Evolutionary conservation across 2,888 invertebrate genomes (phyloP).

Genomic region (Drosophila austrosaltans): DNA sequence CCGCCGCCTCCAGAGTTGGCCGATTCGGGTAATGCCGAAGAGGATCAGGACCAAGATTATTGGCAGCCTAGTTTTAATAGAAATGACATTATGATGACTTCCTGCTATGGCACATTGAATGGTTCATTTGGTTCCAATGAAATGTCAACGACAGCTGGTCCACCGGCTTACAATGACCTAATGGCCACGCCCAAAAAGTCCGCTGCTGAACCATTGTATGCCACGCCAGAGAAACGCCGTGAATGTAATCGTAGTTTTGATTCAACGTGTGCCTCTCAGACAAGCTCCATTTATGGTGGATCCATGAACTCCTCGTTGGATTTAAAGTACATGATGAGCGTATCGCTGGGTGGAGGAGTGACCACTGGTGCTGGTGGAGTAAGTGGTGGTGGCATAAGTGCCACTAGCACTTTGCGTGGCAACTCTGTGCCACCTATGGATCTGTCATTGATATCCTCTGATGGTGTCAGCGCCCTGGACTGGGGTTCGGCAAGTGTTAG

Average conservation of each 20-base stretch:
- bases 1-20: slow-evolving; percentile 38
- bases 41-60: slow-evolving; percentile 62
- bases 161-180: slow-evolving; percentile 34
- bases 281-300: slow-evolving; percentile 80
- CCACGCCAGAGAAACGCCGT: slow-evolving; percentile 81
- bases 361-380: slow-evolving; percentile 24
- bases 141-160: slow-evolving; percentile 32
- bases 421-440: slow-evolving; percentile 76
- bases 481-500: slow-evolving; percentile 65
- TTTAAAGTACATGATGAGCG: slow-evolving; percentile 73
- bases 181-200: slow-evolving; percentile 55
- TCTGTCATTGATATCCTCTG: slow-evolving; percentile 68
- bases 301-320: slow-evolving; percentile 80
- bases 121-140: slow-evolving; percentile 74
- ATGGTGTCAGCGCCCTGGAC: slow-evolving; percentile 65
- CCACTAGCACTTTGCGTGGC: slow-evolving; percentile 60
- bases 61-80: slow-evolving; percentile 71
- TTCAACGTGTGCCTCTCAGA: slow-evolving; percentile 79
- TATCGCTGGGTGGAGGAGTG: slow-evolving; percentile 47
- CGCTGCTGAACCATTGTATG: slow-evolving; percentile 73
- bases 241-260: slow-evolving; percentile 80
- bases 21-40: slow-evolving; percentile 68
- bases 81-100: slow-evolving; percentile 83
- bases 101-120: slow-evolving; percentile 83
- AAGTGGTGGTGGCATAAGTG: slow-evolving; percentile 51